These are phyloP conservation scores for Chrysomallon squamiferum DNA, from an alignment of 1,140 invertebrate genomes.

Conservation along the genomic window DNA sequence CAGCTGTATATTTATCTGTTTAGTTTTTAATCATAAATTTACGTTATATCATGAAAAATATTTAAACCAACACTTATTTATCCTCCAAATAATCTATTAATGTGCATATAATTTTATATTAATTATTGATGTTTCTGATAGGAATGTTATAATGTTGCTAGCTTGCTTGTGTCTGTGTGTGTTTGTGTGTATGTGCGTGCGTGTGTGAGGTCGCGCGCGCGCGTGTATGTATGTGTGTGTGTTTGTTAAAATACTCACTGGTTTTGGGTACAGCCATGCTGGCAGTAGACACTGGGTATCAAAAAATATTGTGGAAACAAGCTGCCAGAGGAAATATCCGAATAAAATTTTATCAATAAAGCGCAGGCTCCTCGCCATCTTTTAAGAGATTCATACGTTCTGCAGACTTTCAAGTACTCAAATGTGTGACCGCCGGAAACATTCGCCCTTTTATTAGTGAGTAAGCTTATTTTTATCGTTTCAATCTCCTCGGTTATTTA, in stretches of 20 bases:
- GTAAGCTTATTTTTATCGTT: too few relatives aligned
- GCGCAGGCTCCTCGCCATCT: not conserved
- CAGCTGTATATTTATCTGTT: too few relatives aligned
- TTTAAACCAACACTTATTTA: too few relatives aligned
- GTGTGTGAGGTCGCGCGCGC: not conserved
- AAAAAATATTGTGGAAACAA: conserved; percentile 16
- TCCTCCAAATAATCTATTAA: too few relatives aligned
- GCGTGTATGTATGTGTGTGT: conserved; percentile 4
- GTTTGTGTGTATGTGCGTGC: conserved; percentile 1
- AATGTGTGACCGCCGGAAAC: too few relatives aligned
- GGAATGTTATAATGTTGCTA: not conserved
- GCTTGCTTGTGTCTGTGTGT: too few relatives aligned
- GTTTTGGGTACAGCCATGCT: conserved; percentile 19
- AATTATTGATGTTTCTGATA: not conserved
- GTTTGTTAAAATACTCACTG: conserved; percentile 11
- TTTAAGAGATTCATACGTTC: too few relatives aligned
- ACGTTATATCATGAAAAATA: too few relatives aligned
- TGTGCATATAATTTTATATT: not conserved
- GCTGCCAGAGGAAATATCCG: conserved; percentile 22
- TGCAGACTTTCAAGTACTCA: too few relatives aligned
- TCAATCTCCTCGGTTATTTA: too few relatives aligned
- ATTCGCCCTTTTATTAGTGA: too few relatives aligned
- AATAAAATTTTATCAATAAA: conserved; percentile 17
- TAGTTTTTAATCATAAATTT: too few relatives aligned
- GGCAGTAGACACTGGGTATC: conserved; percentile 22